These are phyloP conservation scores for Pangasius djambal DNA, from an alignment of 2,797 vertebrate genomes.

Conservation along the genomic window DNA sequence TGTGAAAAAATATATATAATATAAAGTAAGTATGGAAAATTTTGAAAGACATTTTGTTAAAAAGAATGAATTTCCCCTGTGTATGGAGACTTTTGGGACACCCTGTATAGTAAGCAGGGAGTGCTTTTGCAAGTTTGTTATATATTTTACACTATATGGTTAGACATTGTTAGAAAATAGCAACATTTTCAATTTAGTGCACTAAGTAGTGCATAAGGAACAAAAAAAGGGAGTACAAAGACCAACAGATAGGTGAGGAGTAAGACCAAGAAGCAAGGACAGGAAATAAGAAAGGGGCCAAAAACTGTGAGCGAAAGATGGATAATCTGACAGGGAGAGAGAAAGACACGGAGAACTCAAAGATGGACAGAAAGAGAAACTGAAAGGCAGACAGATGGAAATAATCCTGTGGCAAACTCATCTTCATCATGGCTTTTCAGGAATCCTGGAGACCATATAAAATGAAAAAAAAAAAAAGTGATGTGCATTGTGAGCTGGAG, in stretches of 20 bases:
- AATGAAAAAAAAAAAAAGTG: background rate
- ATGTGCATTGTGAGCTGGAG: background rate
- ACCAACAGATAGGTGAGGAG: background rate
- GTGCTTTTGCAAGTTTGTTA: background rate
- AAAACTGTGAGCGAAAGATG: conserved; percentile 38
- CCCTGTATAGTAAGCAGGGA: background rate
- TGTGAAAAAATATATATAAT: too few species aligned
- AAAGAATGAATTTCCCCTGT: too few species aligned
- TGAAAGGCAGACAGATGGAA: background rate
- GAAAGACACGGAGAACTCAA: conserved; percentile 55
- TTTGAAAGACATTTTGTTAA: too few species aligned
- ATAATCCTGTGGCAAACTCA: background rate
- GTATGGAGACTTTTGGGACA: too few species aligned
- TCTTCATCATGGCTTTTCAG: background rate
- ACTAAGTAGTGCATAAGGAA: background rate
- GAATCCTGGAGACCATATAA: background rate
- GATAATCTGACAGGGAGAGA: background rate
- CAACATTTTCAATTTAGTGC: background rate
- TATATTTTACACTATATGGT: background rate
- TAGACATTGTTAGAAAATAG: background rate
- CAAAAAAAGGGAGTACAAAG: background rate
- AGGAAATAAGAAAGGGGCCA: background rate
- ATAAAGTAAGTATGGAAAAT: too few species aligned
- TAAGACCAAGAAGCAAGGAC: background rate
- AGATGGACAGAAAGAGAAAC: conserved; percentile 14